Evolutionary conservation across 64 coral and sea anemone genomes (phyloP), one percentile per base, ranked within the genome.

Genomic region (Montipora capricornis): DNA sequence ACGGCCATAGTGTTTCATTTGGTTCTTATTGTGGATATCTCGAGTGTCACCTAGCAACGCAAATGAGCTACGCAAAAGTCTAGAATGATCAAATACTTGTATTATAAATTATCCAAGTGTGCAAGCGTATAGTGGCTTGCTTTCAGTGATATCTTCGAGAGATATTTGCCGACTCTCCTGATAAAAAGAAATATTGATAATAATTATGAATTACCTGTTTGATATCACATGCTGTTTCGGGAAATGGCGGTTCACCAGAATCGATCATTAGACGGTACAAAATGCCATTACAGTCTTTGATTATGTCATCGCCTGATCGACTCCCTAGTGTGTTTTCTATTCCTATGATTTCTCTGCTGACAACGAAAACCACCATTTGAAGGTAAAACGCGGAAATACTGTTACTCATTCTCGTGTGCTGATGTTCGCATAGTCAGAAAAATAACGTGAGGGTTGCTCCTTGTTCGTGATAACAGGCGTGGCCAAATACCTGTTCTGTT

Each of bases 211-310:
- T 73, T 51, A 86, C 82, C 82, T 86, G 17, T 49, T 86, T 86
- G 6, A 86, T 19, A 50, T 86, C 82, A 64, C 82, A 86, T 20
- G 82, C 82, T 3, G 82, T 86, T 20, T 16, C 44, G 7, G 82
- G 82, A 67, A 86, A 86, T 73, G 62, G 37, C 8, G 82, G 64
- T 9, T 20, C 64, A 10, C 82, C 82, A 0, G 44, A 49, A 68
- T 86, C 82, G 19, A 86, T 48, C 82, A 86, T 86, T 13, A 86
- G 47, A 0, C 82, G 82, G 47, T 86, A 86, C 16, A 71, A 29
- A 71, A 86, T 86, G 2, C 82, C 66, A 68, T 86, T 86, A 22
- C 82, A 86, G 46, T 86, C 82, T 48, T 86, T 86, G 7, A 86
- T 71, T 8, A 86, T 76, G 74, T 76, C 44, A 76, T 47, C 20